A percentile compares a stretch with the other conserved stretches of the same genome.
phyloP scores from a whole-genome alignment of 1,140 invertebrate genomes.

The Trichonephila clavata region DNA sequence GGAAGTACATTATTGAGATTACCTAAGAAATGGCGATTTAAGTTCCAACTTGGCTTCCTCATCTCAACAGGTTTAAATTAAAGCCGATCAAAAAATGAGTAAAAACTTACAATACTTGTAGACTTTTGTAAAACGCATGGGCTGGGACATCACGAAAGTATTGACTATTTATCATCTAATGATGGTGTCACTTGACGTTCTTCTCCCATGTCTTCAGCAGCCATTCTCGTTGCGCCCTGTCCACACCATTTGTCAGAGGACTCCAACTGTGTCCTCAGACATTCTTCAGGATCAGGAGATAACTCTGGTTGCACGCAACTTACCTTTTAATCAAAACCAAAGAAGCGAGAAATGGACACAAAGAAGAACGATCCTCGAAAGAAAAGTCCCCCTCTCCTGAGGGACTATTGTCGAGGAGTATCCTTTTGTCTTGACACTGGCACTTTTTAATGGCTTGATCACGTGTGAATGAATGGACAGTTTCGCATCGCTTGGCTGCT shows the following conservation, averaged over 20 bases:
- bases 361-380: neutral
- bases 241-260: neutral
- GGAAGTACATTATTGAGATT: too few species aligned
- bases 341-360: conserved; percentile 13
- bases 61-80: too few species aligned
- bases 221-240: too few species aligned
- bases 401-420: neutral
- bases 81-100: too few species aligned
- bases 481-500: conserved; percentile 22
- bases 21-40: too few species aligned
- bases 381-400: neutral
- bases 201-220: too few species aligned
- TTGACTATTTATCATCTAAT: too few species aligned
- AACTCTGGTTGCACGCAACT: neutral
- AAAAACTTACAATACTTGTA: too few species aligned
- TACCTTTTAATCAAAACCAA: neutral
- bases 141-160: too few species aligned
- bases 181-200: too few species aligned
- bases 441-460: conserved; percentile 44
- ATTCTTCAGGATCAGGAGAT: neutral
- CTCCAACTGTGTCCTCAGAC: neutral
- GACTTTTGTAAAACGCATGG: too few species aligned
- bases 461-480: conserved; percentile 50
- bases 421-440: conserved; percentile 11
- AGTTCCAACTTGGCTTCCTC: too few species aligned